Evolutionary conservation across 2,797 vertebrate species (phyloP), one percentile per base, ranked within the genome.

Genomic region (Pteropus rufus): DNA sequence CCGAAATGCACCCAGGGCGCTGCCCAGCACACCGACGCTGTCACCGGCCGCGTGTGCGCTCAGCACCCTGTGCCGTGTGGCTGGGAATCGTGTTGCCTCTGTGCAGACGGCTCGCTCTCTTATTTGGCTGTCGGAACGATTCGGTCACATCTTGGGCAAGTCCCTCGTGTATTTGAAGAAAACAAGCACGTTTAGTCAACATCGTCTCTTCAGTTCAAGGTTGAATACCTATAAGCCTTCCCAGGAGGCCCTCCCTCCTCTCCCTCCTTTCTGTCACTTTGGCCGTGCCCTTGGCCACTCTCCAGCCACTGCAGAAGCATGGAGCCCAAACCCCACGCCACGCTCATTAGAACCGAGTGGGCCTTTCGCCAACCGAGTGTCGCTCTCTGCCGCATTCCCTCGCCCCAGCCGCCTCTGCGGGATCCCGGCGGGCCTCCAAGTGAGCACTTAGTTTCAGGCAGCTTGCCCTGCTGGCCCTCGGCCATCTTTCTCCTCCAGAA

Each of bases 401-500:
- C 41, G 46, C 80, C 89, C 29, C 5, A 5, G 46, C 31, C 62
- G 34, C 56, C 23, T 56, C 2, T 2, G 36, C 73, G 29, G 39
- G 29, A 16, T 58, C 79, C 80, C 73, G 91, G 80, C 75, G 29
- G 70, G 73, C 75, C 19, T 87, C 91, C 92, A 41, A 23, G 23
- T 0, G 49, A 94, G 72, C 7, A 41, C 72, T 94, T 76, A 75
- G 67, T 69, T 89, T 67, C 41, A 23, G 46, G 79, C 90, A 94
- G 69, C 84, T n/a, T 91, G 64, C 23, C 87, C 69, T 85, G 7
- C 34, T 70, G 56, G 56, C 34, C 54, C 46, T 85, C 60, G 62
- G 69, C 69, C 49, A 67, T 90, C 86, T 82, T 85, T 65, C 58
- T 87, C 26, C n/a, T 75, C 60, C 39, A 62, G 90, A 95, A 93